Conservation (phyloP, 2,888 invertebrate genomes). For the Aspidiotus destructor region DNA sequence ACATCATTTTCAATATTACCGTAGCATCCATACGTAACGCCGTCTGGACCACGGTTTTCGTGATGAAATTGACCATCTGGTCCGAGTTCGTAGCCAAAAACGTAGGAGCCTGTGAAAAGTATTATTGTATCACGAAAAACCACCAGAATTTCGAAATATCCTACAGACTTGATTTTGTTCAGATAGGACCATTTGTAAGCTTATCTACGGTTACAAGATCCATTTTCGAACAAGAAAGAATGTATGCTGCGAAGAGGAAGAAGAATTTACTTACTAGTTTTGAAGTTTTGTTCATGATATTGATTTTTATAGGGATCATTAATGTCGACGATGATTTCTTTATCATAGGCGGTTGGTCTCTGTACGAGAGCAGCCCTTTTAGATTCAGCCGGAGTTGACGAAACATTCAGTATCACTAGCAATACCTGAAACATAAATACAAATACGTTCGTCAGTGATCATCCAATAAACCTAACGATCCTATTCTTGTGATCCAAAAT, state of each 20-base stretch:
- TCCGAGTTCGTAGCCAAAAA: slow-evolving; percentile 67
- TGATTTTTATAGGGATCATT: slow-evolving; percentile 63
- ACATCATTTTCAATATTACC: slow-evolving; percentile 63
- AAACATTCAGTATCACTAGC: slow-evolving; percentile 15
- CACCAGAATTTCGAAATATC: not conserved
- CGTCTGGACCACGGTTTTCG: slow-evolving; percentile 63
- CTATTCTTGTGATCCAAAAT: too few relatives aligned
- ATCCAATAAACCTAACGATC: too few relatives aligned
- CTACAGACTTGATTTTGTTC: not conserved
- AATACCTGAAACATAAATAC: slow-evolving; percentile 21
- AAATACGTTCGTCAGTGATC: not conserved
- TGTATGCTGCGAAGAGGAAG: not conserved
- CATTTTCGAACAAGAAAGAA: not conserved
- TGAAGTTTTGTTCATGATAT: slow-evolving; percentile 65
- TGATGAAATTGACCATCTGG: slow-evolving; percentile 69
- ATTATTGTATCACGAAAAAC: not conserved
- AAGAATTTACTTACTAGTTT: slow-evolving; percentile 52
- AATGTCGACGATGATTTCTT: slow-evolving; percentile 61
- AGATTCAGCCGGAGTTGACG: slow-evolving; percentile 1
- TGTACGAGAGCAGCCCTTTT: slow-evolving; percentile 10
- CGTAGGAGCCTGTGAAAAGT: slow-evolving; percentile 53
- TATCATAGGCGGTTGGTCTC: slow-evolving; percentile 40
- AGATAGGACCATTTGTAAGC: too few relatives aligned
- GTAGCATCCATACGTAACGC: slow-evolving; percentile 70
- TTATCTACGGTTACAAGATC: too few relatives aligned